phyloP scores from a whole-genome alignment of 2,888 invertebrate species.

The Cyclophora albipunctata region DNA sequence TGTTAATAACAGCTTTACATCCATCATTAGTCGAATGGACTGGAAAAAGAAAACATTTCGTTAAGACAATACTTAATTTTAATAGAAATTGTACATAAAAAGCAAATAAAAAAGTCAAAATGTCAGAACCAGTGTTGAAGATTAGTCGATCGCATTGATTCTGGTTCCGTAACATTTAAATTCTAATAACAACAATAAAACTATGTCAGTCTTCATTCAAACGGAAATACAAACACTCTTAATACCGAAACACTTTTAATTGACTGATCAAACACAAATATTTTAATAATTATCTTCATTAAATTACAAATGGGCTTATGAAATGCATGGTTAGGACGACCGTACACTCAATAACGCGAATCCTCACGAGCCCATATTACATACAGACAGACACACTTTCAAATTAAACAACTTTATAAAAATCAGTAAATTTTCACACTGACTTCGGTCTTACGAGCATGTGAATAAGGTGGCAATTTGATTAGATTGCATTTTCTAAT shows the following conservation, averaged over 20 bases:
- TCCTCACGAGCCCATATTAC: slow-evolving; percentile 1
- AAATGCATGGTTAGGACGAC: slow-evolving; percentile 12
- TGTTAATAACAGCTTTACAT: slow-evolving; percentile 1
- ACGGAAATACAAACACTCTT: slow-evolving; percentile 37
- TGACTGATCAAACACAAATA: slow-evolving; percentile 2
- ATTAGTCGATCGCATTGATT: slow-evolving; percentile 21
- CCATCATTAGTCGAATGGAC: slow-evolving; percentile 1
- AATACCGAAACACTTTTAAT: slow-evolving; percentile 17
- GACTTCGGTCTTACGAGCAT: background rate
- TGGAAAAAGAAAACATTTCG: slow-evolving; percentile 1
- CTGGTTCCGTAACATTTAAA: slow-evolving; percentile 27
- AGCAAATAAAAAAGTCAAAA: slow-evolving; percentile 22
- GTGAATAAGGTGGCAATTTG: background rate
- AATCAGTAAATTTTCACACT: background rate
- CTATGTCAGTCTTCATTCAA: slow-evolving; percentile 70
- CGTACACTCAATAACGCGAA: slow-evolving; percentile 9
- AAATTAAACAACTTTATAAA: background rate
- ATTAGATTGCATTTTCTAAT: too few relatives aligned
- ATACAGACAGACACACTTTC: background rate
- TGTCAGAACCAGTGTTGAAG: slow-evolving; percentile 11
- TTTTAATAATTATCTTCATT: too few relatives aligned
- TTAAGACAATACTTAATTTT: slow-evolving; percentile 19
- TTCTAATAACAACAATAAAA: slow-evolving; percentile 44
- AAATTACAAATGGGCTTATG: background rate
- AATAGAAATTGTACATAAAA: slow-evolving; percentile 24